Evolutionary conservation across 1,140 invertebrate species (phyloP), one percentile per base, ranked within the genome.

Genomic region (Drosophila kanapiae): DNA sequence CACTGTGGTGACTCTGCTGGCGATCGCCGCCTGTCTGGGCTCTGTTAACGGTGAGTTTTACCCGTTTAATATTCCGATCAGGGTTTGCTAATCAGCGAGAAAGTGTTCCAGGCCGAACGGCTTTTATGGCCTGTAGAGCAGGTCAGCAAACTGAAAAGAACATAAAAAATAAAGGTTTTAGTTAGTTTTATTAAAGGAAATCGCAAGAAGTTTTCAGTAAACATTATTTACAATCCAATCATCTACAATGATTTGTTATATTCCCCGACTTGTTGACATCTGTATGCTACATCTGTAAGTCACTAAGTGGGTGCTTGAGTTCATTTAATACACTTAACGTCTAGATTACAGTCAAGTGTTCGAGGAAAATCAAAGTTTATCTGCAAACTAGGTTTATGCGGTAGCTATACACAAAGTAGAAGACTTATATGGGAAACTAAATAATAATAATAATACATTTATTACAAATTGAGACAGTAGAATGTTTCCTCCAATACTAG

Each of bases 1-100:
- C 5, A 33, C n/a, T n/a, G 18, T 75, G 4, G 61, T 60, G 48
- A 54, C 83, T 31, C 42, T 71, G 33, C 31, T 85, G 37, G 70
- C 64, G 27, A 60, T 90, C 35, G 51, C 40, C 35, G 64, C 51
- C 40, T 54, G 67, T 49, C 64, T 47, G 23, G 61, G 53, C 38
- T 56, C 67, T 43, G 85, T 90, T 33, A 56, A 60, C 47, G 85
- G 85, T 90, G 47, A 85, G 85, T 51, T 33, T 33, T 60, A 61
- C 64, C 78, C 64, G 29, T 23, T 86, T 84, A 51, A 59, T 75
- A 88, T 88, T 76, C 84, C 49, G 43, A 54, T 64, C 65, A 67
- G 47, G 62, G 62, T 63, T 56, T 84, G 67, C 42, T 78, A 88
- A 80, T 90, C 45, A 74, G 48, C 57, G 49, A 70, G 65, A 74